These are phyloP conservation scores for Coenonympha arcania DNA, from an alignment of 2,888 invertebrate species.

Conservation along the genomic window DNA sequence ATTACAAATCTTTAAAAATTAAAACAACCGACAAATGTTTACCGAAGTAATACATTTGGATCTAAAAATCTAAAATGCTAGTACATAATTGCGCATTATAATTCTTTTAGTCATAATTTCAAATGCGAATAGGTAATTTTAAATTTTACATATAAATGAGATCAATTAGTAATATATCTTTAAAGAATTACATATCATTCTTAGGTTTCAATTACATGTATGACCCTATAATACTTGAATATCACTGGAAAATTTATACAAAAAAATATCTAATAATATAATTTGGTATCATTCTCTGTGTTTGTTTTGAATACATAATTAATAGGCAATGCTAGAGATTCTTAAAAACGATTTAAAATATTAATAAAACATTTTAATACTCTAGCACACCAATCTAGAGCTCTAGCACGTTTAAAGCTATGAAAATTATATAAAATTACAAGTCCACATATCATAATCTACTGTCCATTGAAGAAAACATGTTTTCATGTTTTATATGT, in stretches of 20 bases:
- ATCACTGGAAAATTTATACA: conserved; percentile 43
- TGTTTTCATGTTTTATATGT: conserved; percentile 1
- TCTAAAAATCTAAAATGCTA: conserved; percentile 38
- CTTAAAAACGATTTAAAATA: conserved; percentile 16
- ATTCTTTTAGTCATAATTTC: conserved; percentile 23
- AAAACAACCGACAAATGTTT: conserved; percentile 32
- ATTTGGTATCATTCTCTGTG: conserved; percentile 18
- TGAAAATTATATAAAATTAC: conserved; percentile 12
- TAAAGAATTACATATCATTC: conserved; percentile 28
- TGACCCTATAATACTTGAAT: conserved; percentile 38
- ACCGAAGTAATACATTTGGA: conserved; percentile 33
- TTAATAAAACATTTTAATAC: conserved; percentile 33
- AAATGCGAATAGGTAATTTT: conserved; percentile 31
- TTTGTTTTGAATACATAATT: conserved; percentile 16
- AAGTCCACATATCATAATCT: background rate
- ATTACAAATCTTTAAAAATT: conserved; percentile 61
- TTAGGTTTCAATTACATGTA: conserved; percentile 34
- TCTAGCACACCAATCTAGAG: too few species aligned
- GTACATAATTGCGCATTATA: conserved; percentile 28
- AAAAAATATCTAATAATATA: conserved; percentile 33
- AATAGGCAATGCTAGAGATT: conserved; percentile 12
- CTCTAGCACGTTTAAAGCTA: conserved; percentile 18
- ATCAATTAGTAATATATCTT: conserved; percentile 37
- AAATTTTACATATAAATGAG: conserved; percentile 38
- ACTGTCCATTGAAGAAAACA: conserved; percentile 1